These are phyloP conservation scores for Drosophila ezoana DNA, from an alignment of 2,888 invertebrate genomes.

Conservation along the genomic window DNA sequence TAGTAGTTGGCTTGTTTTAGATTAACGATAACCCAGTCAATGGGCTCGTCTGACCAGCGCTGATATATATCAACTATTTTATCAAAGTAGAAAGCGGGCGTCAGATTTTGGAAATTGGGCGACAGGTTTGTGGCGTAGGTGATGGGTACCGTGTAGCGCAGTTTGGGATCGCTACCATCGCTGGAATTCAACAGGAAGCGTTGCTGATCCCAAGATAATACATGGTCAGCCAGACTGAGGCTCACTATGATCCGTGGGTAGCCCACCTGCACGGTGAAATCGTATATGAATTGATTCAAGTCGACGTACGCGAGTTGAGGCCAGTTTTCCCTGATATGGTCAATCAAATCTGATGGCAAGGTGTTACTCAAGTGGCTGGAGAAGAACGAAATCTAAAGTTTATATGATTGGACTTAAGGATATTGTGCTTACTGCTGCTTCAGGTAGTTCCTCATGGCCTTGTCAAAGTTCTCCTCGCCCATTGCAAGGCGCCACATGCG, in stretches of 20 bases:
- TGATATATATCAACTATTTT: slow-evolving; percentile 17
- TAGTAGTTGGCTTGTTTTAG: slow-evolving; percentile 85
- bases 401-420: no score
- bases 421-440: slow-evolving; percentile 48
- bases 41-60: slow-evolving; percentile 21
- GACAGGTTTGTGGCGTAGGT: slow-evolving; percentile 70
- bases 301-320: slow-evolving; percentile 78
- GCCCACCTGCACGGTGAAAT: slow-evolving; percentile 89
- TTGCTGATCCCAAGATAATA: slow-evolving; percentile 59
- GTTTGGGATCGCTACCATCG: slow-evolving; percentile 59
- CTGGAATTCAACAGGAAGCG: slow-evolving; percentile 67
- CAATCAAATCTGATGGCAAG: no score
- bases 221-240: slow-evolving; percentile 11
- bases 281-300: slow-evolving; percentile 84
- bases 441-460: no score
- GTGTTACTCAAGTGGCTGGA: slow-evolving; percentile 39
- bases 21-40: slow-evolving; percentile 81
- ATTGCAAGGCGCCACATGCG: slow-evolving; percentile 89
- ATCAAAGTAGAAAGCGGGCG: slow-evolving; percentile 61
- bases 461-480: slow-evolving; percentile 85
- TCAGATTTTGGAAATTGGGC: slow-evolving; percentile 65
- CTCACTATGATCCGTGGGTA: slow-evolving; percentile 88
- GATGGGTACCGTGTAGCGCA: slow-evolving; percentile 78
- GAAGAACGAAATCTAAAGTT: no score
- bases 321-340: no score